These are phyloP conservation scores for Anagrus nilaparvatae DNA, from an alignment of 1,140 invertebrate species.

Conservation along the genomic window DNA sequence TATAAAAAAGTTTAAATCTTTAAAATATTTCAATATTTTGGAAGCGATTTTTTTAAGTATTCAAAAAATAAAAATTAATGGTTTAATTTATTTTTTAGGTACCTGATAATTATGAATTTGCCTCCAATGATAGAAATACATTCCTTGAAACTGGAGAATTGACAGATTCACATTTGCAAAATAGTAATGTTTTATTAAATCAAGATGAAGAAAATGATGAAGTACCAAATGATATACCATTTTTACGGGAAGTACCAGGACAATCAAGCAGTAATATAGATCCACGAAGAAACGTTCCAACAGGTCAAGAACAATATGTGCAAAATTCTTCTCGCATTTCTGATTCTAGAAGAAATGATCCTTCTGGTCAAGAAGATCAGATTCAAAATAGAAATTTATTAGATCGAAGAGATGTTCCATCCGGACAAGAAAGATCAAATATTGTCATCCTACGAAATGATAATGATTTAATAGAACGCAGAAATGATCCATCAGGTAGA, in stretches of 20 bases:
- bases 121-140: slow-evolving; percentile 39
- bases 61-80: slow-evolving; percentile 4
- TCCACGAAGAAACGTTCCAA: slow-evolving; percentile 36
- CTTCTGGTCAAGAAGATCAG: slow-evolving; percentile 34
- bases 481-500: slow-evolving; percentile 37
- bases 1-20: too few relatives aligned
- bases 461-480: slow-evolving; percentile 24
- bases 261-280: slow-evolving; percentile 37
- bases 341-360: slow-evolving; percentile 36
- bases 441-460: slow-evolving; percentile 1
- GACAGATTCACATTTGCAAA: slow-evolving; percentile 36
- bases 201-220: slow-evolving; percentile 42
- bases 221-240: slow-evolving; percentile 40
- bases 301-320: slow-evolving; percentile 36
- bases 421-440: slow-evolving; percentile 33
- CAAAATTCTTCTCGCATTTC: slow-evolving; percentile 21
- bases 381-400: slow-evolving; percentile 23
- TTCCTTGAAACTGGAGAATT: slow-evolving; percentile 40
- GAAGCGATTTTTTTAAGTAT: too few relatives aligned
- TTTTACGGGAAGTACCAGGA: slow-evolving; percentile 37
- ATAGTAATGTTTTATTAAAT: slow-evolving; percentile 29
- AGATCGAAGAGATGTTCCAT: slow-evolving; percentile 34
- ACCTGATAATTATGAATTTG: slow-evolving; percentile 39
- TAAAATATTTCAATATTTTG: too few relatives aligned
- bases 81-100: slow-evolving; percentile 14